Base-by-base conservation (phyloP, 2,797 vertebrate genomes). In the Huso huso region DNA sequence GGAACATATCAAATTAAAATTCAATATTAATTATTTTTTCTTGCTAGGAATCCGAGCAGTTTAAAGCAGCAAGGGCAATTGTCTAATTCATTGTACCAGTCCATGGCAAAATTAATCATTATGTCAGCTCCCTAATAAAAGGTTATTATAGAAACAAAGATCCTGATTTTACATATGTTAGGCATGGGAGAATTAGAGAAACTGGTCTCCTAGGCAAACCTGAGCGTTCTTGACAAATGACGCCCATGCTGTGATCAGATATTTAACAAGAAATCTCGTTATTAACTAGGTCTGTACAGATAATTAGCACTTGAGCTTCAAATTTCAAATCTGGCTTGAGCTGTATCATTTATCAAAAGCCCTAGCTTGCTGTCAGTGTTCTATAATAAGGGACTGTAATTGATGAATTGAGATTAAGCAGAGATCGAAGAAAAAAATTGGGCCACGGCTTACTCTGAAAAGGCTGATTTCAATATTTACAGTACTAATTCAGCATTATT, bases 221-320 rank as follows among this genome's bases (percentile, higher is more conserved):
- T 85, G 88, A 89, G 84, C 73, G 82, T 88, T 90, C 86, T 89
- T 96, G 94, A 99, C 94, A 97, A 97, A 97, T 92, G 94, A 96
- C 86, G 88, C 88, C 90, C 92, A 90, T 82, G 90, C 92, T 94
- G 92, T 91, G 94, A 94, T 97, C 93, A 93, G 93, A 95, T 98
- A 95, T 93, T 96, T 97, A 98, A 95, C 95, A 94, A 94, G 93
- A 93, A 92, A 95, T 94, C 93, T 93, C 91, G 94, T 97, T 98
- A 97, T 98, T 96, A 99, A 95, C 92, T 94, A 94, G 93, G 93
- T 93, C 95, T 94, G 94, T 94, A 93, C 89, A 95, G 93, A 96
- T 98, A 97, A 98, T 97, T 97, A 94, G 95, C 94, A 94, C 93
- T 97, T 97, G 95, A 94, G 95, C 91, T 93, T 94, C 91, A 93